phyloP scores from a whole-genome alignment of 2,113 vertebrate genomes.

The Hippocampus zosterae region DNA sequence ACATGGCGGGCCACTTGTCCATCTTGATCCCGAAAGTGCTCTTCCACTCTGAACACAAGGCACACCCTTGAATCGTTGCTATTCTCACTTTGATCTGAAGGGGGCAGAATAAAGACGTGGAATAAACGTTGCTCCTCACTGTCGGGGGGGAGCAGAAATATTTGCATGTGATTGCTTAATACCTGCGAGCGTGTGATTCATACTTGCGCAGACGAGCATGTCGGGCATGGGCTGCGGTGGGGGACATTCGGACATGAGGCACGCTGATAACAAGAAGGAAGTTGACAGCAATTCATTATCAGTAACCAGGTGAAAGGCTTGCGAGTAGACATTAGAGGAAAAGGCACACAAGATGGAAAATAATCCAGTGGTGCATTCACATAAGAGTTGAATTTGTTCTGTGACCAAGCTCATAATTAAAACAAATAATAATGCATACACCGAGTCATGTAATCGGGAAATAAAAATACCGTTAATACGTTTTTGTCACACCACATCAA shows the following conservation, averaged over 20 bases:
- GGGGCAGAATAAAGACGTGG: slow-evolving; percentile 26
- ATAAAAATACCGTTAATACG: too few species aligned
- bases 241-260: slow-evolving; percentile 75
- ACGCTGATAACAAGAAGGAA: slow-evolving; percentile 64
- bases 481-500: neutral
- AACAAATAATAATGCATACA: too few species aligned
- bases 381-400: too few species aligned
- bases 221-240: slow-evolving; percentile 61
- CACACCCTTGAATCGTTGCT: slow-evolving; percentile 80
- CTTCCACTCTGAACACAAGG: slow-evolving; percentile 79
- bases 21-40: slow-evolving; percentile 76
- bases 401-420: too few species aligned
- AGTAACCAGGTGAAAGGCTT: neutral
- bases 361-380: too few species aligned
- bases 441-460: too few species aligned
- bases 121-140: neutral
- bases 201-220: slow-evolving; percentile 57
- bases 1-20: slow-evolving; percentile 83
- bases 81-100: slow-evolving; percentile 76
- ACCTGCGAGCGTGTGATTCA: slow-evolving; percentile 73
- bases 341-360: too few species aligned
- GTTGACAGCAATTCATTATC: neutral
- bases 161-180: slow-evolving; percentile 27
- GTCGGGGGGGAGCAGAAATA: neutral
- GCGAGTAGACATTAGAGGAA: neutral